Base-by-base conservation (phyloP, 2,888 invertebrate genomes). In the Ennomos quercinarius region DNA sequence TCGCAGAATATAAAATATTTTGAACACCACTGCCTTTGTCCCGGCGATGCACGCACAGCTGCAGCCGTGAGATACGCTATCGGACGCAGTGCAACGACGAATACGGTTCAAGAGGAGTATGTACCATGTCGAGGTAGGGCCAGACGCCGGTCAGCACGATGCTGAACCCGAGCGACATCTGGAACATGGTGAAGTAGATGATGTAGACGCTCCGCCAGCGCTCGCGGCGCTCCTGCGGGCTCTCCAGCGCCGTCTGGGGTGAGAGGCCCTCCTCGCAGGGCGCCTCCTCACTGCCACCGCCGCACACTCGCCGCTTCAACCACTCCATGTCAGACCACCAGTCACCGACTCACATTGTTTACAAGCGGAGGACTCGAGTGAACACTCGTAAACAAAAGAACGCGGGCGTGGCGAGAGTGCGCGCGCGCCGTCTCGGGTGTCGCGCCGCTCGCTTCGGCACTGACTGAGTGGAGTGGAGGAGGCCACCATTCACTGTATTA, bases 111-210 rank as follows among this genome's bases (percentile, higher is more conserved):
- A 36, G 12, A n/a, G n/a, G 10, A 13, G n/a, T 38, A 64, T 34
- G 83, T 90, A 97, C 97, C 94, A 96, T 96, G 79, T 96, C 95
- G 58, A 98, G 94, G 83, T 96, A 98, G 1, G 97, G 97, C 97
- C 97, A 98, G 46, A 97, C 96, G 56, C 97, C 97, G 0, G 97
- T 97, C 44, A 98, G 93, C 69, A 97, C 95, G 70, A 97, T 96
- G 82, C 97, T 97, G 87, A 97, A 97, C 34, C 97, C 97, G 49
- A 98, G 91, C 0, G 97, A 96, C 95, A 97, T 97, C 68, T 97
- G 94, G 89, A 98, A 97, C 95, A 97, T 97, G 55, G 97, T 97
- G 85, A 97, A 97, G 87, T 97, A 97, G 77, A 97, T 96, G 43
- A 96, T 93, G 76, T 96, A 95, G 64, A 97, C 93, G 66, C 97